Base-by-base conservation (phyloP, 2,113 vertebrate genomes). In the Calonectris borealis region DNA sequence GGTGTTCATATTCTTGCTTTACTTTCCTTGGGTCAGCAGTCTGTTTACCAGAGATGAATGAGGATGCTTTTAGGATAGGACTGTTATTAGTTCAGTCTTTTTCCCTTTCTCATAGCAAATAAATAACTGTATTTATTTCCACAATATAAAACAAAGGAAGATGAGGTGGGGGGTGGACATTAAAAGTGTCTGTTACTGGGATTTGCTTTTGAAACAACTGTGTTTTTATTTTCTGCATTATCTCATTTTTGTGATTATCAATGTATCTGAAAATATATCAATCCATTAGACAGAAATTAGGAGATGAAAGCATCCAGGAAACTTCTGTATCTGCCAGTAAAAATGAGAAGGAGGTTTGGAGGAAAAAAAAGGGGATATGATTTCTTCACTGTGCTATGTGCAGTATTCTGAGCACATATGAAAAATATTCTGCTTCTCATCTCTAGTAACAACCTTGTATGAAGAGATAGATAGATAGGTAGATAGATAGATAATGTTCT, bases 1-100 rank as follows among this genome's bases (percentile, higher is more conserved):
- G 71, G 48, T 86, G 38, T 83, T 58, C 54, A 60, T 16, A 84
- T 73, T 86, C 25, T 48, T 58, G 32, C 49, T 95, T 72, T 82
- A 24, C 57, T 96, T 93, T 90, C 49, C n/a, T 82, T 86, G 24
- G 72, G 13, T 60, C 29, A 92, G 32, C 44, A 94, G 9, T 29
- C 22, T 71, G 38, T 83, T 95, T 95, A 83, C 44, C 24, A 93
- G 76, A 66, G 57, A 64, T 57, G 52, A 92, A 61, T 60, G 86
- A 29, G 14, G 16, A 90, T 83, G 71, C 8, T 18, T 96, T 90
- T 79, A 46, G 69, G 70, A 94, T 65, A 84, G 12, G 44, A 20
- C 46, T 44, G 20, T 73, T 94, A 95, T 75, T 93, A 94, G 34
- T 34, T 83, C 3, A 62, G 8, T 69, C 19, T 54, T 58, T 42